Percentiles rank a stretch among this genome's conserved stretches.
Evolutionary conservation across 2,888 invertebrate species (phyloP).

Genomic region (Nyleta sp.): DNA sequence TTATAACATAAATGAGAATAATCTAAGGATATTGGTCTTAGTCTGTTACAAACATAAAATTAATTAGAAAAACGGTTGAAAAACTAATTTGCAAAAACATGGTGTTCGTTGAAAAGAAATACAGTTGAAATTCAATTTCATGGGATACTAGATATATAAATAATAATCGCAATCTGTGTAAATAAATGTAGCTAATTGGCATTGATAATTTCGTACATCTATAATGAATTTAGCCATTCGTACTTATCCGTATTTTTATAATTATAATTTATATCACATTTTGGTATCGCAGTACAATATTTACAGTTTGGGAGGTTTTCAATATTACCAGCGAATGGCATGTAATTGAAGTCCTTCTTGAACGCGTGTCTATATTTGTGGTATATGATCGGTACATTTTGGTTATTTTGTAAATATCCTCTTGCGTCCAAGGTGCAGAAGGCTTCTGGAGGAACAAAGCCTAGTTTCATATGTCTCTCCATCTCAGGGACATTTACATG

Average conservation of each 20-base stretch:
- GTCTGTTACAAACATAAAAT: too few relatives aligned
- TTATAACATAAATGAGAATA: too few relatives aligned
- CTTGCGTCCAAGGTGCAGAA: slow-evolving; percentile 1
- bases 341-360: slow-evolving; percentile 4
- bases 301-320: neutral
- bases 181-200: too few relatives aligned
- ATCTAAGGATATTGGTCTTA: too few relatives aligned
- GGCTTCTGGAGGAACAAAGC: slow-evolving; percentile 15
- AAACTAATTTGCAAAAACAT: too few relatives aligned
- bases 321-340: neutral
- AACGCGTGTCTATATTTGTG: slow-evolving; percentile 24
- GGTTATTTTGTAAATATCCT: slow-evolving; percentile 20
- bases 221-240: too few relatives aligned
- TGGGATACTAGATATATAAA: too few relatives aligned
- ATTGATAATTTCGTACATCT: too few relatives aligned
- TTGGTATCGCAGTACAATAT: neutral
- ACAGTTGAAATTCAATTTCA: too few relatives aligned
- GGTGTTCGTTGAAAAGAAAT: too few relatives aligned
- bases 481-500: neutral
- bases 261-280: neutral
- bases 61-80: too few relatives aligned
- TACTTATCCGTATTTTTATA: slow-evolving; percentile 10
- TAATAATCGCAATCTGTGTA: too few relatives aligned
- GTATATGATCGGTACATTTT: slow-evolving; percentile 19
- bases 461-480: neutral